These are phyloP conservation scores for Hydrozoanthus gracilis DNA, from an alignment of 92 coral and sea anemone genomes.

Conservation along the genomic window DNA sequence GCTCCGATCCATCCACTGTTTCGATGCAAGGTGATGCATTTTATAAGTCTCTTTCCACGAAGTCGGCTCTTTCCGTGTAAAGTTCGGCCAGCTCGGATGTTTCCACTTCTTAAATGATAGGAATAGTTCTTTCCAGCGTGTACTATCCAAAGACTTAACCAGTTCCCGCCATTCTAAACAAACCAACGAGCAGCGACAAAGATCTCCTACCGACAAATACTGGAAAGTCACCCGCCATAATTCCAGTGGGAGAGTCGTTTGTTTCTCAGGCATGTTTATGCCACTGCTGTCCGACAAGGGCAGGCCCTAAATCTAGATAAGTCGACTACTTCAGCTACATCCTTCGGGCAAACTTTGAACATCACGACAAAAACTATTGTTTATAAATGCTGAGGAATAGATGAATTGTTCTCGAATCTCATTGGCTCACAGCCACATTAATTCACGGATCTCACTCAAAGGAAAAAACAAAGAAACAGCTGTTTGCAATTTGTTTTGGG, in stretches of 20 bases:
- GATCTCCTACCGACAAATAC: conserved; percentile 78
- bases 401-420: background rate
- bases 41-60: conserved; percentile 97
- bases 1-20: conserved; percentile 90
- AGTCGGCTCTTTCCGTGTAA: conserved; percentile 81
- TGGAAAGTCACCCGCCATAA: conserved; percentile 94
- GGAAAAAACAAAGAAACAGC: conserved; percentile 29
- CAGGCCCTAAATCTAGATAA: background rate
- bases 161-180: conserved; percentile 95
- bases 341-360: background rate
- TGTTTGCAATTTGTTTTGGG: background rate
- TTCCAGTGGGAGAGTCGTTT: conserved; percentile 81
- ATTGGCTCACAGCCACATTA: conserved; percentile 23
- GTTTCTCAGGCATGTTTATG: conserved; percentile 85
- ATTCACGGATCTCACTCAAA: background rate
- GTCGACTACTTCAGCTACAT: conserved; percentile 14
- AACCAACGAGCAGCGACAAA: conserved; percentile 94
- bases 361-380: background rate
- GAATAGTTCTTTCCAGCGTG: conserved; percentile 93
- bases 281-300: background rate
- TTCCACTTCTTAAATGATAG: conserved; percentile 88
- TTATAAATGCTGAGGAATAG: conserved; percentile 27
- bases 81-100: conserved; percentile 98
- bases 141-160: conserved; percentile 94
- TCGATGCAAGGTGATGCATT: conserved; percentile 82